A percentile compares a stretch with the other conserved stretches of the same genome.
These are phyloP conservation scores for Gallinago nigripennis DNA, from an alignment of 2,797 vertebrate species.

Conservation along the genomic window DNA sequence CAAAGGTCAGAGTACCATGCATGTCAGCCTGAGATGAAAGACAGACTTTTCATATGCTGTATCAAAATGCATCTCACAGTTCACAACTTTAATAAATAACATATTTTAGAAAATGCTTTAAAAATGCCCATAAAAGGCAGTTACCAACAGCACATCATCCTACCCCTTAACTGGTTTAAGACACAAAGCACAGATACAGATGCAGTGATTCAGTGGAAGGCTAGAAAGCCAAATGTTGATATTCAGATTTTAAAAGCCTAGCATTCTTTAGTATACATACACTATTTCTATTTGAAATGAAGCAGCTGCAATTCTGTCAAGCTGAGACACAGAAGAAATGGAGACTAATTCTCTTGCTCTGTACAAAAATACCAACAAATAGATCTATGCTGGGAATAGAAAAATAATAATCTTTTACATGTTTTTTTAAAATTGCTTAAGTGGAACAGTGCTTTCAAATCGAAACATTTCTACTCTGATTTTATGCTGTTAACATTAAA, in stretches of 20 bases:
- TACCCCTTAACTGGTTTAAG: neutral
- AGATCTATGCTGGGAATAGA: neutral
- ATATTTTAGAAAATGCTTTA: neutral
- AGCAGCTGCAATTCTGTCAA: neutral
- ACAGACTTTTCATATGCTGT: neutral
- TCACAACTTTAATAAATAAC: neutral
- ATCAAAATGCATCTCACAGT: neutral
- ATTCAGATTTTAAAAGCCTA: neutral
- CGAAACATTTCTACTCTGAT: neutral
- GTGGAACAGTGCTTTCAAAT: neutral
- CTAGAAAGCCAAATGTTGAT: neutral
- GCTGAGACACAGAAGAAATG: neutral
- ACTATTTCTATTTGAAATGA: neutral
- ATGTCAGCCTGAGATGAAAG: slow-evolving; percentile 89
- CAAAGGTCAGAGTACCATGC: slow-evolving; percentile 95
- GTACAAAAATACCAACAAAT: neutral
- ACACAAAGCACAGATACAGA: neutral
- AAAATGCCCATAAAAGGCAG: neutral
- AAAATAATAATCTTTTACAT: too few relatives aligned
- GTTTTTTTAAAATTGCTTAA: neutral
- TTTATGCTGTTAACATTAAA: neutral
- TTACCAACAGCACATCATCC: neutral
- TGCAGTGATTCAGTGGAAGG: neutral
- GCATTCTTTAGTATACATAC: neutral
- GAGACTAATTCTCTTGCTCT: neutral